Conservation (phyloP, 1,140 invertebrate species). For the Drosophila mauritiana region DNA sequence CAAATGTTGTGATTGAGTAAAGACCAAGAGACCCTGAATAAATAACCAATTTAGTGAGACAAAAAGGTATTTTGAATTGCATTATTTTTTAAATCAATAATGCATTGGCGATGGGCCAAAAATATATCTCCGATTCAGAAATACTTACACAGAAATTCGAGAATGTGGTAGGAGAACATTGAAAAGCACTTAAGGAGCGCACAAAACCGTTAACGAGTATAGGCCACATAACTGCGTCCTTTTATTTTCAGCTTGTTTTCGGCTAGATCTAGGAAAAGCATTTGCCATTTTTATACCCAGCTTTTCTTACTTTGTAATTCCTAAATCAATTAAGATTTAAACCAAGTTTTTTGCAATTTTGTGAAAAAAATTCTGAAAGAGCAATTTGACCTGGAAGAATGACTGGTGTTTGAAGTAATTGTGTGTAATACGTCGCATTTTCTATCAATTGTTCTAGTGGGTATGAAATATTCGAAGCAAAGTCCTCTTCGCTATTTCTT, state of each 20-base stretch:
- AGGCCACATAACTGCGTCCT: slow-evolving; percentile 26
- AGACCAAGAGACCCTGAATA: background rate
- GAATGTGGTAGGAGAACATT: slow-evolving; percentile 39
- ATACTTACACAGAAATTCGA: slow-evolving; percentile 3
- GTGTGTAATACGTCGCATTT: background rate
- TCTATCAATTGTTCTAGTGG: background rate
- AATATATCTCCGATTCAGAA: background rate
- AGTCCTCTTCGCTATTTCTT: background rate
- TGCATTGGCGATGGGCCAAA: slow-evolving; percentile 6
- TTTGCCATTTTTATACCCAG: background rate
- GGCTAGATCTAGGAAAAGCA: background rate
- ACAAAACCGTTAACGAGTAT: slow-evolving; percentile 25
- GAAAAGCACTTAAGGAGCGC: slow-evolving; percentile 51
- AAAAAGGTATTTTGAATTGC: background rate
- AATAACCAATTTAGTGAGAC: slow-evolving; percentile 6
- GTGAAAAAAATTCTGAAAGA: too few species aligned
- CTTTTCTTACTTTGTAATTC: too few species aligned
- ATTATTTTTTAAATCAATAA: slow-evolving; percentile 7
- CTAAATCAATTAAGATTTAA: too few species aligned
- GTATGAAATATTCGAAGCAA: background rate
- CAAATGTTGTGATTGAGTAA: slow-evolving; percentile 29
- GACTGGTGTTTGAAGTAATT: too few species aligned
- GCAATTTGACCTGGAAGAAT: too few species aligned
- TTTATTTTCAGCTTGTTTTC: slow-evolving; percentile 28
- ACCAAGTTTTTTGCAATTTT: too few species aligned